These are phyloP conservation scores for Athalia rosae DNA, from an alignment of 2,888 invertebrate genomes.

Conservation along the genomic window DNA sequence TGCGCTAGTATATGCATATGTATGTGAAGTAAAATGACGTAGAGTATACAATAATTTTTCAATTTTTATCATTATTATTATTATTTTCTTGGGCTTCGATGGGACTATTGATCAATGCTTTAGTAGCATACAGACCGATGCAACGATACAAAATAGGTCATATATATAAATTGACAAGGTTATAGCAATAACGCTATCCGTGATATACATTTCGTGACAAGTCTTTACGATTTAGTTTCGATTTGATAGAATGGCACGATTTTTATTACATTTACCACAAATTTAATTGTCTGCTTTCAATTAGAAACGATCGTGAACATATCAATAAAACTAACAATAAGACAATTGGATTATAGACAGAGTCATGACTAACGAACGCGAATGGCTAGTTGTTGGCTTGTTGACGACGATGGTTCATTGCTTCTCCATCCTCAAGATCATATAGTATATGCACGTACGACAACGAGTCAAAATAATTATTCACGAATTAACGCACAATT, in stretches of 20 bases:
- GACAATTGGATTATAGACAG: not conserved
- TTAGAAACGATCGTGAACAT: too few species aligned
- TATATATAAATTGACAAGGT: slow-evolving; percentile 39
- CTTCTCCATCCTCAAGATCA: too few species aligned
- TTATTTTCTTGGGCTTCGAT: not conserved
- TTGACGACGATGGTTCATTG: not conserved
- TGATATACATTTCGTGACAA: slow-evolving; percentile 31
- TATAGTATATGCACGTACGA: not conserved
- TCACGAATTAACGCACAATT: slow-evolving; percentile 11
- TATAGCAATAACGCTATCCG: slow-evolving; percentile 39
- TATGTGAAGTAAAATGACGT: slow-evolving; percentile 40
- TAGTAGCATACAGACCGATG: slow-evolving; percentile 30
- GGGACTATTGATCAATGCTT: not conserved
- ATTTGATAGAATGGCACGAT: not conserved
- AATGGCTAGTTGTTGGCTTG: not conserved
- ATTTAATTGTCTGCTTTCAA: not conserved
- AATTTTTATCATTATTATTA: not conserved
- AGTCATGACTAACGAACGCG: not conserved
- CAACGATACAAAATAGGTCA: slow-evolving; percentile 43
- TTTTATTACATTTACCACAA: slow-evolving; percentile 10
- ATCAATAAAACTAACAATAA: too few species aligned
- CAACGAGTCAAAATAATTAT: slow-evolving; percentile 27
- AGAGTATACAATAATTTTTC: slow-evolving; percentile 11
- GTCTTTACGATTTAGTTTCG: slow-evolving; percentile 28
- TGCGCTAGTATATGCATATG: slow-evolving; percentile 28